Base-by-base conservation (phyloP, 2,797 vertebrate species). In the Pogoniulus pusillus region DNA sequence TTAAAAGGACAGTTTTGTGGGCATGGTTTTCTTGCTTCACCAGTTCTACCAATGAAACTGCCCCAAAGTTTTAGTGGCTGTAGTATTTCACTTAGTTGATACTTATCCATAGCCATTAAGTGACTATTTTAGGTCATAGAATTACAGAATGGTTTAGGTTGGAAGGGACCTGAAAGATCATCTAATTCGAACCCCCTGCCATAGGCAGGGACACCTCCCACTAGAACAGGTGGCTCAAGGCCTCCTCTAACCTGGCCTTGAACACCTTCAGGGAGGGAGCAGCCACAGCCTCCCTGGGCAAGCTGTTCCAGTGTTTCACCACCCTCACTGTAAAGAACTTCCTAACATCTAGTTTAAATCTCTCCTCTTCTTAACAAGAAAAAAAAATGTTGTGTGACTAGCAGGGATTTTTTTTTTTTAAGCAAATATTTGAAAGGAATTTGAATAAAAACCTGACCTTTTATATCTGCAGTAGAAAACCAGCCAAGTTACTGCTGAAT, bases 401-500 rank as follows among this genome's bases (percentile, higher is more conserved):
- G 30, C 14, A 41, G 35, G 34, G 26, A 1, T 41, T 62, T 87
- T 59, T 85, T 41, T 62, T 89, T 59, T 73, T 82, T 66, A 11
- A 11, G 20, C 70, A 32, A 86, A 60, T 75, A 26, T 81, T 81
- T 54, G 53, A 81, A 89, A 85, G 29, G 20, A 75, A 70, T 81
- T 83, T 60, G 54, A 63, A 24, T 87, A 63, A 75, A 87, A 73
- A 66, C 27, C 39, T 84, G 71, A 47, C 54, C 79, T 87, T 69
- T 69, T 70, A 12, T 12, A 26, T 74, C 88, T 90, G 75, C 53
- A 16, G 72, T 82, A 78, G 39, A 81, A 87, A 83, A 72, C 24
- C 74, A 55, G 19, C 68, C 53, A 85, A 85, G 49, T 89, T 90
- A 72, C 29, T 91, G 82, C 85, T 92, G 79, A 91, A 93, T 64